Percentiles rank a stretch among this genome's conserved stretches.
These are phyloP conservation scores for Platichthys flesus DNA, from an alignment of 2,113 vertebrate species.

Conservation along the genomic window DNA sequence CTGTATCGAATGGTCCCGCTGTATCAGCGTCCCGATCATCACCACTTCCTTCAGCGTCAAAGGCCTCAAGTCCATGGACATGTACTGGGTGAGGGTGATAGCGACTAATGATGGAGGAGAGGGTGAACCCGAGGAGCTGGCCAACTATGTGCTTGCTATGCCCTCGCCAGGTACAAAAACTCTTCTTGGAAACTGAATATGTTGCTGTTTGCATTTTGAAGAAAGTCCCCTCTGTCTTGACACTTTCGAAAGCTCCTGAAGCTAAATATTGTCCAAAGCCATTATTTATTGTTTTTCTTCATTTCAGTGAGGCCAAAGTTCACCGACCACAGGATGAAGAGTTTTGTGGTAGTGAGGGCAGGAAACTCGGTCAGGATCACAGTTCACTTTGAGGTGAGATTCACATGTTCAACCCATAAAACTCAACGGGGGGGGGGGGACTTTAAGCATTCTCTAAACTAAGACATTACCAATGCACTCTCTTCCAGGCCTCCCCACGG, in stretches of 20 bases:
- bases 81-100: constrained; percentile 86
- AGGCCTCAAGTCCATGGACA: constrained; percentile 81
- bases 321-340: constrained; percentile 82
- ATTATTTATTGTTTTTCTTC: constrained; percentile 4
- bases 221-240: constrained; percentile 1
- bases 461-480: not conserved
- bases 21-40: constrained; percentile 76
- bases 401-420: not conserved
- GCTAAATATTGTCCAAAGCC: constrained; percentile 3
- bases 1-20: constrained; percentile 84
- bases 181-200: too few species aligned
- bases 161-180: constrained; percentile 76
- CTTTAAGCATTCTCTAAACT: not conserved
- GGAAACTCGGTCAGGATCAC: constrained; percentile 85
- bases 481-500: constrained; percentile 83
- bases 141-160: constrained; percentile 74
- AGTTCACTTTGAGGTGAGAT: constrained; percentile 87
- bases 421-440: not conserved
- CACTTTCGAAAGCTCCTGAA: not conserved
- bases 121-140: constrained; percentile 76
- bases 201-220: too few species aligned
- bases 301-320: constrained; percentile 87
- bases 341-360: constrained; percentile 81
- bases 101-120: constrained; percentile 84
- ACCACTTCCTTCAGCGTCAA: constrained; percentile 82